phyloP scores from a whole-genome alignment of 92 coral and sea anemone genomes.

The Epizoanthus rinbou region DNA sequence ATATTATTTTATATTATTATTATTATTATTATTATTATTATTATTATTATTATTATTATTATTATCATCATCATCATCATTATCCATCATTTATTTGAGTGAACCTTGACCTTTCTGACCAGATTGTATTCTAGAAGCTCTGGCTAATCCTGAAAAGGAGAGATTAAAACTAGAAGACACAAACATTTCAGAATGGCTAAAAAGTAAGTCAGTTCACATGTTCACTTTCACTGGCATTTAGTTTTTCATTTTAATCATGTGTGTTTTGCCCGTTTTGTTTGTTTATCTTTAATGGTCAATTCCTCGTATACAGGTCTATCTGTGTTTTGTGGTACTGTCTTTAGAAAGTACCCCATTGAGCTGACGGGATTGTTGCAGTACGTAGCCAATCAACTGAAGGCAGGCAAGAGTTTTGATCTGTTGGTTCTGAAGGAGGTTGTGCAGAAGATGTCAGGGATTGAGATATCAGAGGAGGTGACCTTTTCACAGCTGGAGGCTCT shows the following conservation, averaged over 20 bases:
- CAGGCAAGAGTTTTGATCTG: constrained; percentile 95
- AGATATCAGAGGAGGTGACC: constrained; percentile 97
- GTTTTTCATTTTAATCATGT: no score
- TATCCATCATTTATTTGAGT: not conserved
- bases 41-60: no score
- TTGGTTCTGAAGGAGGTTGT: constrained; percentile 95
- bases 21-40: no score
- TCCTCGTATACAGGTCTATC: constrained; percentile 71
- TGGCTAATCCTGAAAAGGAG: constrained; percentile 97
- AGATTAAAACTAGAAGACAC: constrained; percentile 95
- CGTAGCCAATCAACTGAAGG: constrained; percentile 94
- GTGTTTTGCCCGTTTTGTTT: no score
- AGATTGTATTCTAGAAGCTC: constrained; percentile 98
- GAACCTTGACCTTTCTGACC: constrained; percentile 55
- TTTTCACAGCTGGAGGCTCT: constrained; percentile 92
- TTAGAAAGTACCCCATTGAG: constrained; percentile 92
- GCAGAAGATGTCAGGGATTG: constrained; percentile 98
- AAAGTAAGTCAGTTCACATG: constrained; percentile 66
- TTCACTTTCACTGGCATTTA: no score
- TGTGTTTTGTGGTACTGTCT: constrained; percentile 95
- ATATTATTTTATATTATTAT: no score
- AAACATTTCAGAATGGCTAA: constrained; percentile 96
- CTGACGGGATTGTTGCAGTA: constrained; percentile 95
- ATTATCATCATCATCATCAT: not conserved
- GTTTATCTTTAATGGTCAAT: no score